These are phyloP conservation scores for Caranx ignobilis DNA, from an alignment of 2,113 vertebrate species.

Conservation along the genomic window DNA sequence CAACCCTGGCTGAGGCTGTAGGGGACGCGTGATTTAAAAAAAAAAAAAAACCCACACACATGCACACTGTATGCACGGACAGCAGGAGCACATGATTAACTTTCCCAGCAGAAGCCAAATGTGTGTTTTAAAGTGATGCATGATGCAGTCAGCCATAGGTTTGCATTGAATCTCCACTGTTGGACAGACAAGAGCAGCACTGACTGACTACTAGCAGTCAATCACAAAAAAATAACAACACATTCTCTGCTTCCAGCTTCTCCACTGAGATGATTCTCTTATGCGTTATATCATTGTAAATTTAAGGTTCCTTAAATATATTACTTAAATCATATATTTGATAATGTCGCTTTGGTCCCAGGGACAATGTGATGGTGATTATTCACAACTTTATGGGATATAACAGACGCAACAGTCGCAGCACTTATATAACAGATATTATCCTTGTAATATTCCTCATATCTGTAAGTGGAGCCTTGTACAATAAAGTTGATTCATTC, in stretches of 20 bases:
- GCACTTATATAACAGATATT: not conserved
- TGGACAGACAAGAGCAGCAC: not conserved
- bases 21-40: no score
- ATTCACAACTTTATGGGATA: not conserved
- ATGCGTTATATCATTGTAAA: not conserved
- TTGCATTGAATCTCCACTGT: conserved; percentile 3
- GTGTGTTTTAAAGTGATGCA: not conserved
- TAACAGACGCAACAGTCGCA: not conserved
- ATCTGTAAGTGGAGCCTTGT: no score
- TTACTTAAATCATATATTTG: not conserved
- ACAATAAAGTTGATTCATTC: not conserved
- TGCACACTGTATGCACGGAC: not conserved
- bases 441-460: not conserved
- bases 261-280: not conserved
- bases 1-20: not conserved
- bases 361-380: not conserved
- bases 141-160: not conserved
- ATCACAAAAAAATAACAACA: not conserved
- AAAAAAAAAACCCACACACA: not conserved
- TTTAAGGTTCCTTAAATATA: no score
- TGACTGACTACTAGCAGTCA: not conserved
- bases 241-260: not conserved
- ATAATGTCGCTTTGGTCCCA: not conserved
- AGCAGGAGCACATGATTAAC: not conserved
- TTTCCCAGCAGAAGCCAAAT: not conserved